Evolutionary conservation across 2,888 invertebrate genomes (phyloP).

Genomic region (Lycaena phlaeas): DNA sequence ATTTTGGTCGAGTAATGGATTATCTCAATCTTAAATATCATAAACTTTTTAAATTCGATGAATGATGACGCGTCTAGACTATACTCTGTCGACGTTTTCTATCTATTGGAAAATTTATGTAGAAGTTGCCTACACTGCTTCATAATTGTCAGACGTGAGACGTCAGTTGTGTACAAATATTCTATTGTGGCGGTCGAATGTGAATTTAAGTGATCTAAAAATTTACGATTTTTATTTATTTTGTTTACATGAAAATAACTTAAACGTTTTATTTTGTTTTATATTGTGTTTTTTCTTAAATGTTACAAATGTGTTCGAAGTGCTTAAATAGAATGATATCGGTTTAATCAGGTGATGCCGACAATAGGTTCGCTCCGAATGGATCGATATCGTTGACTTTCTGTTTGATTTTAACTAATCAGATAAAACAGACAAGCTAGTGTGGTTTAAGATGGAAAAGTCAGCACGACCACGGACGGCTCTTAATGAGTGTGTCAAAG

Average conservation of each 20-base stretch:
- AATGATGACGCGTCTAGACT: no score
- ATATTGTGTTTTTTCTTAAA: constrained; percentile 27
- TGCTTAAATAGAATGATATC: constrained; percentile 20
- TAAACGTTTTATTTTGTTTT: constrained; percentile 39
- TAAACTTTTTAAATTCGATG: no score
- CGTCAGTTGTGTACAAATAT: constrained; percentile 57
- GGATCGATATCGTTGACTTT: constrained; percentile 67
- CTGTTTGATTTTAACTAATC: constrained; percentile 37
- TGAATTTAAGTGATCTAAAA: constrained; percentile 31
- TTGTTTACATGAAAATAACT: constrained; percentile 45
- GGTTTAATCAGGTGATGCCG: constrained; percentile 54
- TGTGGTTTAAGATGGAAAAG: constrained; percentile 60
- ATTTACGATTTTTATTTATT: constrained; percentile 61
- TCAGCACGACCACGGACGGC: constrained; percentile 64
- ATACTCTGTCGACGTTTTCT: no score
- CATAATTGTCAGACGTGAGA: no score
- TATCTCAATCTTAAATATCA: no score
- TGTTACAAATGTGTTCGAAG: constrained; percentile 21
- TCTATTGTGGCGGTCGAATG: constrained; percentile 37
- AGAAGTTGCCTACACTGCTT: background rate
- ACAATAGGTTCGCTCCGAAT: constrained; percentile 49
- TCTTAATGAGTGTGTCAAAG: constrained; percentile 92
- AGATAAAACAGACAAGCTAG: constrained; percentile 33
- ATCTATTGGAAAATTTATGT: no score
- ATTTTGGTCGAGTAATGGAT: no score